Conservation (phyloP, 2,888 invertebrate genomes). For the Noctua pronuba region DNA sequence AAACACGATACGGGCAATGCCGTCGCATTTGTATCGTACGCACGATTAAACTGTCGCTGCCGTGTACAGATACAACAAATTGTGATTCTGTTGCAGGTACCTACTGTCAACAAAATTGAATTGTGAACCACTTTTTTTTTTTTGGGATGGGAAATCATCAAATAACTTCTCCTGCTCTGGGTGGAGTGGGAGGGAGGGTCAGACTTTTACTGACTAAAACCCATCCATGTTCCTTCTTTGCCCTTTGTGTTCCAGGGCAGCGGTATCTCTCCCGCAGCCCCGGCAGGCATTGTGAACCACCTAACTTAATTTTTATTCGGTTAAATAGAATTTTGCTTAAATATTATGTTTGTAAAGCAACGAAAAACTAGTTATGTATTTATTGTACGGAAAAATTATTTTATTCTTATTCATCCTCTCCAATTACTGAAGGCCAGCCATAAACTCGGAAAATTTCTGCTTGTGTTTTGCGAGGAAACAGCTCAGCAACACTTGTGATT, state of each 20-base stretch:
- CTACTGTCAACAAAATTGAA: neutral
- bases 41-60: constrained; percentile 50
- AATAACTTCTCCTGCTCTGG: too few species aligned
- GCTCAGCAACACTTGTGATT: neutral
- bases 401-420: neutral
- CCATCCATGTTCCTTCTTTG: too few species aligned
- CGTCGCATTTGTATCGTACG: constrained; percentile 54
- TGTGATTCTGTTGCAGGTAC: constrained; percentile 24
- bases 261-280: too few species aligned
- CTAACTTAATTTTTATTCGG: neutral
- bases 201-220: too few species aligned
- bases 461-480: too few species aligned
- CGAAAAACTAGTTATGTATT: neutral
- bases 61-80: constrained; percentile 28
- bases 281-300: neutral
- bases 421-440: neutral
- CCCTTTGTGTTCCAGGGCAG: too few species aligned
- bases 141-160: too few species aligned
- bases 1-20: constrained; percentile 47
- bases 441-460: too few species aligned
- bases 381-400: neutral
- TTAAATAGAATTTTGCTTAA: neutral
- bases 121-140: neutral
- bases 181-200: too few species aligned
- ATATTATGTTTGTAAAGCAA: neutral